These are phyloP conservation scores for Hylaeus anthracinus DNA, from an alignment of 1,140 invertebrate genomes.

Conservation along the genomic window DNA sequence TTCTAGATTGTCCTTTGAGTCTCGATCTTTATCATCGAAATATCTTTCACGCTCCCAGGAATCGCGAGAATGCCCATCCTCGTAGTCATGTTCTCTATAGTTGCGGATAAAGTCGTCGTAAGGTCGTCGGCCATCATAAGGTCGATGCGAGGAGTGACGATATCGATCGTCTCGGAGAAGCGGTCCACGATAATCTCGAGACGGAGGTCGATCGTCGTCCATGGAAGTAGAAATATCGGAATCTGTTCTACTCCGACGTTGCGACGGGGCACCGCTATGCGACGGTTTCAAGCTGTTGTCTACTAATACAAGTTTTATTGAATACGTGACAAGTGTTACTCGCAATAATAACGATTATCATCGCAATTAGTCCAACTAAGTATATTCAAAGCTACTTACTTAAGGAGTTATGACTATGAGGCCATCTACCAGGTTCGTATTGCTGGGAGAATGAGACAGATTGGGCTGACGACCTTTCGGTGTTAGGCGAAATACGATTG, in stretches of 20 bases:
- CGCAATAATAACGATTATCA: background rate
- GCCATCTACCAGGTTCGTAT: constrained; percentile 79
- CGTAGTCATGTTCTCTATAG: constrained; percentile 77
- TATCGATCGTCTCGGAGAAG: constrained; percentile 70
- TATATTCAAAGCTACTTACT: constrained; percentile 64
- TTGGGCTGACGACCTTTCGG: constrained; percentile 70
- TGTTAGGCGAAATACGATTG: constrained; percentile 74
- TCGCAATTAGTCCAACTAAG: background rate
- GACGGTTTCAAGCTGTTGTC: constrained; percentile 69
- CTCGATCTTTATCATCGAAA: constrained; percentile 74
- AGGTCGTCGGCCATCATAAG: constrained; percentile 72
- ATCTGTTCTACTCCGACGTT: constrained; percentile 73
- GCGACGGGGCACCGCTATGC: constrained; percentile 65
- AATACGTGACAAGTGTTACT: constrained; percentile 1
- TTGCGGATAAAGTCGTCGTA: constrained; percentile 75
- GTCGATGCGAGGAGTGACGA: constrained; percentile 68
- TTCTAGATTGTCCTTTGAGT: constrained; percentile 55
- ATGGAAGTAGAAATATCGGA: constrained; percentile 72
- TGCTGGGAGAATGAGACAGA: constrained; percentile 78
- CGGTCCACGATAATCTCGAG: constrained; percentile 70
- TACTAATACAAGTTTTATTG: constrained; percentile 50
- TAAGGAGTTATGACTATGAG: constrained; percentile 71
- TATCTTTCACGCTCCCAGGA: constrained; percentile 75
- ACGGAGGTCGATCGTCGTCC: constrained; percentile 75
- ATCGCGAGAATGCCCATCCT: constrained; percentile 75